Base-by-base conservation (phyloP, 1,140 invertebrate species). In the Drosophila albomicans region DNA sequence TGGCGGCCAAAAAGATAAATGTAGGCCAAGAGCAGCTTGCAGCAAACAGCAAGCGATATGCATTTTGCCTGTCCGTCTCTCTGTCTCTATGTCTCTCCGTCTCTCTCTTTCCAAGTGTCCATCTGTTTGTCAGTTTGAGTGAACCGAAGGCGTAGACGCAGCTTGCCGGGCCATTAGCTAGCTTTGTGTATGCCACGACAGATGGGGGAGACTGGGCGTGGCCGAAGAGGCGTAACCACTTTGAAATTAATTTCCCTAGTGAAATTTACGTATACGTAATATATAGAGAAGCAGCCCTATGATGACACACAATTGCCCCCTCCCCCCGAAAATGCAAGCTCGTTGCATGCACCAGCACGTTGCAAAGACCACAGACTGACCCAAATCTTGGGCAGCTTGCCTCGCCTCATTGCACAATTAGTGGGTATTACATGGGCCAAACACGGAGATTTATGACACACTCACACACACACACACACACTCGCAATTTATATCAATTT, bases 171-270 rank as follows among this genome's bases (percentile, higher is more conserved):
- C 67, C 67, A 71, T 75, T 70, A 75, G 59, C 28, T 69, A n/a
- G 62, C 49, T 20, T 49, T 28, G 43, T 43, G 61, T 38, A 25
- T 25, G 16, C 16, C 6, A 25, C 48, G 20, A 25, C 48, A 49
- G 8, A 16, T 38, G 30, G 10, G 15, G 35, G 5, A 49, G 48
- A 16, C 3, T 8, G 63, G 20, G 57, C 16, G 32, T 51, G 30
- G 3, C 35, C 20, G 20, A 54, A 10, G 5, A 20, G 67, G 73
- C 45, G 74, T 54, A 59, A 54, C 61, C 69, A 72, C 61, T 72
- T 72, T 66, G 51, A 76, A 73, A 76, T 76, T 72, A 76, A 76
- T 76, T 76, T 76, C 69, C 74, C 74, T 38, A 66, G 74, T 46
- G 74, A 66, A 76, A 72, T 72, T 71, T 71, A 71, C 61, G 65